Evolutionary conservation across 2,888 invertebrate species (phyloP).

Genomic region (Tenthredo mesomela): DNA sequence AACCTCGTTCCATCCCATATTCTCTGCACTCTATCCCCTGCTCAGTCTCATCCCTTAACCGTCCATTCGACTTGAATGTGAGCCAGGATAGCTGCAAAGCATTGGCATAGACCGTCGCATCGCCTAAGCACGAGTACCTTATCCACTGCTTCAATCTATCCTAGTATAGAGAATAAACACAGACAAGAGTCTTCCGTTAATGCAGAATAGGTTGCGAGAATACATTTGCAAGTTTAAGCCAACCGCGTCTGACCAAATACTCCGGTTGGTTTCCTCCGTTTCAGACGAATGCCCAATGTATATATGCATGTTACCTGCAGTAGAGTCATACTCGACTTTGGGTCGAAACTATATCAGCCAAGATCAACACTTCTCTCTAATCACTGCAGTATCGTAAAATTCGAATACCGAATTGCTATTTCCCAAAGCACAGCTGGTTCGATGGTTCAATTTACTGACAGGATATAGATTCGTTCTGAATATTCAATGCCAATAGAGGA

Average conservation of each 20-base stretch:
- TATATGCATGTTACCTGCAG: conserved; percentile 4
- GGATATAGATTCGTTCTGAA: not conserved
- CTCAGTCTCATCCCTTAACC: conserved; percentile 57
- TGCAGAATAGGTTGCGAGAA: conserved; percentile 61
- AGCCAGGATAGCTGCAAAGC: conserved; percentile 65
- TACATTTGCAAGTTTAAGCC: conserved; percentile 73
- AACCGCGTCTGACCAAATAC: conserved; percentile 66
- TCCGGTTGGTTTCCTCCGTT: conserved; percentile 52
- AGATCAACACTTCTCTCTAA: not conserved
- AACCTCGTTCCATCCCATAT: conserved; percentile 64
- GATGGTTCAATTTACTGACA: not conserved
- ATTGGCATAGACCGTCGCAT: conserved; percentile 55
- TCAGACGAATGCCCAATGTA: not conserved
- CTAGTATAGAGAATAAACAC: conserved; percentile 64
- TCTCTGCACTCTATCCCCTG: conserved; percentile 43
- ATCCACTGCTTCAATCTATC: conserved; percentile 46
- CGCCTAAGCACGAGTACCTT: conserved; percentile 53
- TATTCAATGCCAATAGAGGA: not conserved
- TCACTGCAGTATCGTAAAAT: conserved; percentile 26
- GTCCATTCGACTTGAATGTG: conserved; percentile 68
- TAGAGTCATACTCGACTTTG: not conserved
- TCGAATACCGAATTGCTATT: not conserved
- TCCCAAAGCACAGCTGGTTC: not conserved
- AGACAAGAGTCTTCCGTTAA: conserved; percentile 53
- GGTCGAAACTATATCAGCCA: not conserved